phyloP scores from a whole-genome alignment of 2,888 invertebrate species.

The Agrilus biguttatus region DNA sequence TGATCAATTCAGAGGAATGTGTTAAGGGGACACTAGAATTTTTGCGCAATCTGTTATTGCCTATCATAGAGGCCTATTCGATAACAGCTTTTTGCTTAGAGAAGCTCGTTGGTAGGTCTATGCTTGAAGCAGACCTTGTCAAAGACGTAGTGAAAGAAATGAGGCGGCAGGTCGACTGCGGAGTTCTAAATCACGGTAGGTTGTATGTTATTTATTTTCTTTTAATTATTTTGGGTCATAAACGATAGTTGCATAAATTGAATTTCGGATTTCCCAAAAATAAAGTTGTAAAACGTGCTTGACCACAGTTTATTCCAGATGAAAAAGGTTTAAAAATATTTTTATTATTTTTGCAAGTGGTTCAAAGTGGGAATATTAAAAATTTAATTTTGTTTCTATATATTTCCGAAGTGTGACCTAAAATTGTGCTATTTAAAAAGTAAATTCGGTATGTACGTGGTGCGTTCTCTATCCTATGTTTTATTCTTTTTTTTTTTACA shows the following conservation, averaged over 20 bases:
- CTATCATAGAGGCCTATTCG: constrained; percentile 61
- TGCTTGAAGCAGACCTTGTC: constrained; percentile 53
- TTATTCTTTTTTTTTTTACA: constrained; percentile 28
- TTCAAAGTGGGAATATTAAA: background rate
- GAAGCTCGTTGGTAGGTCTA: constrained; percentile 37
- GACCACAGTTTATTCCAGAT: too few species aligned
- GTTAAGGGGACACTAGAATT: constrained; percentile 19
- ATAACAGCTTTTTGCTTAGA: constrained; percentile 46
- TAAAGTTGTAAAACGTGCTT: too few species aligned
- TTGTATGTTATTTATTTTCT: constrained; percentile 12
- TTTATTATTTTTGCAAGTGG: too few species aligned
- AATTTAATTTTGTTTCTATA: too few species aligned
- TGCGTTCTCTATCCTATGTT: background rate
- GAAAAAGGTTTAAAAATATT: too few species aligned
- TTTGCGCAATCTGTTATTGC: constrained; percentile 46
- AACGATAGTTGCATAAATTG: background rate
- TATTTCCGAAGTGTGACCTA: too few species aligned
- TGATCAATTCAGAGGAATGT: constrained; percentile 13
- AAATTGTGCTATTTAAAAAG: too few species aligned
- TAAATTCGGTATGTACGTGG: background rate
- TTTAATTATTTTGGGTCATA: background rate
- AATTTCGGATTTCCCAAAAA: background rate
- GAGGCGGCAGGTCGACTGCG: constrained; percentile 44
- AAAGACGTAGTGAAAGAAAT: constrained; percentile 50
- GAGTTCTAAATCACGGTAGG: constrained; percentile 47